These are phyloP conservation scores for Nymphicus hollandicus DNA, from an alignment of 2,113 vertebrate species.

Conservation along the genomic window DNA sequence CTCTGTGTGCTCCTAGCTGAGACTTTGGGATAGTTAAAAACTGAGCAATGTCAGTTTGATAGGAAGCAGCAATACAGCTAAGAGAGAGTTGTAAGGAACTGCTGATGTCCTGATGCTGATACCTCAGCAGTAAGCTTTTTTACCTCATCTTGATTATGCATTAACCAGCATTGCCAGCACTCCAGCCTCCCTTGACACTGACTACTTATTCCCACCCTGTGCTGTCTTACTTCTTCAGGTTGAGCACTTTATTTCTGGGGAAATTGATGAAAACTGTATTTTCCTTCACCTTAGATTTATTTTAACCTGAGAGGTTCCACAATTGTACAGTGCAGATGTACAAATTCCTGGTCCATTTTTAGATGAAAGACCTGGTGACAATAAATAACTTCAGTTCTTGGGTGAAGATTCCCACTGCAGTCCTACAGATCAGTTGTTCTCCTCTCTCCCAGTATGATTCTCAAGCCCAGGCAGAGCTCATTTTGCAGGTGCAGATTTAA, in stretches of 20 bases:
- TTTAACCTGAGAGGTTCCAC: not conserved
- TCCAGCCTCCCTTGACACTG: accelerated
- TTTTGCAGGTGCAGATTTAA: not conserved
- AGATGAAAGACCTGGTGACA: not conserved
- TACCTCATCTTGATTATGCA: not conserved
- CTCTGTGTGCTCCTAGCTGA: not conserved
- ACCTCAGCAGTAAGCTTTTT: not conserved
- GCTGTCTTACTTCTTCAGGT: not conserved
- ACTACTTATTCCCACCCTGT: not conserved
- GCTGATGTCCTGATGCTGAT: not conserved
- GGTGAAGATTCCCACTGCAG: not conserved
- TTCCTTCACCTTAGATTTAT: not conserved
- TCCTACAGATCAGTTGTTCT: not conserved
- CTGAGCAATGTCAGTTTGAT: not conserved
- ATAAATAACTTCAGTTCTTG: not conserved
- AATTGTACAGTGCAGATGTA: not conserved
- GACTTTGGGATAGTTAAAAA: not conserved
- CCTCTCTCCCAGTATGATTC: accelerated
- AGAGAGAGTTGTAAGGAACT: not conserved
- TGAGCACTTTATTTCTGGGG: not conserved
- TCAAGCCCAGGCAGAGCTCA: not conserved
- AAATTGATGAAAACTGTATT: not conserved
- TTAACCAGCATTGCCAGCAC: not conserved
- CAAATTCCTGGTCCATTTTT: not conserved
- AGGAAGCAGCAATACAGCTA: not conserved